Conservation (phyloP, 2,888 invertebrate species). For the Notocelia uddmanniana region DNA sequence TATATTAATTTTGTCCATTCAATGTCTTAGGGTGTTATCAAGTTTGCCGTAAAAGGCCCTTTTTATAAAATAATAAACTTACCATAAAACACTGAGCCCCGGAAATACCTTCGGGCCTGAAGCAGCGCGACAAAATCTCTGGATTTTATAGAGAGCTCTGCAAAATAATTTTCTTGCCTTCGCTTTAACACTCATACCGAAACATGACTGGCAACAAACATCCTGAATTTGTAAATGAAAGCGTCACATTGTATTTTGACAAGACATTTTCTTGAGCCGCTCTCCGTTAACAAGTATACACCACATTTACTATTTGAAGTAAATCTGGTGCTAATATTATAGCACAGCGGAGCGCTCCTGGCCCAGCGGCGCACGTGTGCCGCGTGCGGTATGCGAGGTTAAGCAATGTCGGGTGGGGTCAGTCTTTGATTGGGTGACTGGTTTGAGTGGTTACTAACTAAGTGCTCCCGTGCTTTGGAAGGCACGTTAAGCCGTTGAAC, state of each 20-base stretch:
- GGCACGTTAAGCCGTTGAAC: too few species aligned
- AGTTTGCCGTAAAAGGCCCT: not conserved
- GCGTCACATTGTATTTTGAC: constrained; percentile 26
- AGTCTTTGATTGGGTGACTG: too few species aligned
- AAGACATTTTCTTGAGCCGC: constrained; percentile 21
- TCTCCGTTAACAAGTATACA: not conserved
- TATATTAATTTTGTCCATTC: not conserved
- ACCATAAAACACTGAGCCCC: constrained; percentile 16
- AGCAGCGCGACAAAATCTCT: constrained; percentile 25
- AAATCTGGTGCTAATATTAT: not conserved
- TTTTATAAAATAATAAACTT: constrained; percentile 33
- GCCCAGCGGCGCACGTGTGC: too few species aligned
- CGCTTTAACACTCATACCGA: constrained; percentile 26
- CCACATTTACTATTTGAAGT: not conserved
- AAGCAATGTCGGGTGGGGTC: too few species aligned
- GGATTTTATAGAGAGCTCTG: constrained; percentile 16
- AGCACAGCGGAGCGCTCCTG: too few species aligned
- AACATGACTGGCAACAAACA: constrained; percentile 33
- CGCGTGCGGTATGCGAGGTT: too few species aligned
- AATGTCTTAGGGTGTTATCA: not conserved
- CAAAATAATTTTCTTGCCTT: constrained; percentile 27
- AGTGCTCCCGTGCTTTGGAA: too few species aligned
- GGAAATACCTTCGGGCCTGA: constrained; percentile 20
- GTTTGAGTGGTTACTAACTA: too few species aligned
- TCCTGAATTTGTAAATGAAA: constrained; percentile 33